Base-by-base conservation (phyloP, 2,113 vertebrate species). In the Zosterops lateralis region DNA sequence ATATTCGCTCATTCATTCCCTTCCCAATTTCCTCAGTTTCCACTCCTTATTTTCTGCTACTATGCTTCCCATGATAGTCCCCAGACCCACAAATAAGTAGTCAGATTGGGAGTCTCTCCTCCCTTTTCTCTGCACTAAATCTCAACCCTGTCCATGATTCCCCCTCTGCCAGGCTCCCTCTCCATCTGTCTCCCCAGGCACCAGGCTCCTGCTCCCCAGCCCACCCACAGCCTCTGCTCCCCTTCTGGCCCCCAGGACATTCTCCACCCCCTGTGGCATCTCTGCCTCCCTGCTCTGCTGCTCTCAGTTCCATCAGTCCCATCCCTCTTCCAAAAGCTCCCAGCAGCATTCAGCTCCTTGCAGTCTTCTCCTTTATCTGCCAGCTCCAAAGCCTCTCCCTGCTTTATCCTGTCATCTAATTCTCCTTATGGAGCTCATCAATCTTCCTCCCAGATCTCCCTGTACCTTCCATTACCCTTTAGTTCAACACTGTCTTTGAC, bases 201-300 rank as follows among this genome's bases (percentile, higher is more conserved):
- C 14, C 25, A 38, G 2, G 1, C 3, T 47, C 38, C 67, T 70
- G 34, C 82, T 60, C 29, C 32, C 31, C 72, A 79, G 50, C 38
- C 16, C 67, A 45, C 26, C 34, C 68, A 36, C 29, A 76, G 57
- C 22, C 47, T 26, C 11, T 56, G 31, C 45, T 75, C 28, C 32
- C 8, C 18, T 45, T 38, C 40, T 22, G n/a, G 17, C 24, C 32
- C 45, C 42, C 79, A 57, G 32, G 44, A 50, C n/a, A 8, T 48
- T 34, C 47, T 34, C 44, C 60, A 81, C 22, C 65, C 34, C 58
- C 50, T 48, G 25, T 0, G 1, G n/a, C 48, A 48, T 10, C 0
- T 0, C 7, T 45, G 32, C 12, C n/a, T 78, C 56, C 47, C 61
- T 60, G 45, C 72, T 40, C 25, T 70, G 50, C 56, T 68, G 36